Evolutionary conservation across 2,797 vertebrate genomes (phyloP).

Genomic region (Periparus ater): DNA sequence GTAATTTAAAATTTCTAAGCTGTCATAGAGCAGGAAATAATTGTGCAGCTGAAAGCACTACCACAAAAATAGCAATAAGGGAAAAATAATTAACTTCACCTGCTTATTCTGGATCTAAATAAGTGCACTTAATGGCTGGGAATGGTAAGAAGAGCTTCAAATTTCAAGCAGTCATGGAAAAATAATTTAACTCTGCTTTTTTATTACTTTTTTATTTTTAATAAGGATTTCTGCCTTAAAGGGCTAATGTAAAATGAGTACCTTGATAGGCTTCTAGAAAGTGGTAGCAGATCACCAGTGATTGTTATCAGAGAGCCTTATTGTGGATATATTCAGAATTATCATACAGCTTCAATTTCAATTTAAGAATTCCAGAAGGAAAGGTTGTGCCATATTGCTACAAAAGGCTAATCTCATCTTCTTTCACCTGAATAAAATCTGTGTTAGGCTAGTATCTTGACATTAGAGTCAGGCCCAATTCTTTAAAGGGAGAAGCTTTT

Average conservation of each 20-base stretch:
- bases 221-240: neutral
- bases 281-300: neutral
- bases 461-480: neutral
- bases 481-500: neutral
- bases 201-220: neutral
- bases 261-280: neutral
- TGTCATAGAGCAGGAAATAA: neutral
- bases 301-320: neutral
- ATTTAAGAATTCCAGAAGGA: conserved; percentile 2
- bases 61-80: neutral
- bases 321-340: neutral
- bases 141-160: neutral
- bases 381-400: neutral
- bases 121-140: neutral
- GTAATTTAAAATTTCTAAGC: neutral
- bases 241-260: neutral
- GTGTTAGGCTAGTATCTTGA: neutral
- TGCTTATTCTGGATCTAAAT: neutral
- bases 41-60: neutral
- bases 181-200: neutral
- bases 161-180: neutral
- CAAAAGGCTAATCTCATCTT: neutral
- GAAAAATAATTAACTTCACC: neutral
- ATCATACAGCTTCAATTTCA: neutral
- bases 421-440: neutral